A percentile compares a stretch with the other conserved stretches of the same genome.
Evolutionary conservation across 2,797 vertebrate species (phyloP).

Genomic region (Gymnoscopelus braueri): DNA sequence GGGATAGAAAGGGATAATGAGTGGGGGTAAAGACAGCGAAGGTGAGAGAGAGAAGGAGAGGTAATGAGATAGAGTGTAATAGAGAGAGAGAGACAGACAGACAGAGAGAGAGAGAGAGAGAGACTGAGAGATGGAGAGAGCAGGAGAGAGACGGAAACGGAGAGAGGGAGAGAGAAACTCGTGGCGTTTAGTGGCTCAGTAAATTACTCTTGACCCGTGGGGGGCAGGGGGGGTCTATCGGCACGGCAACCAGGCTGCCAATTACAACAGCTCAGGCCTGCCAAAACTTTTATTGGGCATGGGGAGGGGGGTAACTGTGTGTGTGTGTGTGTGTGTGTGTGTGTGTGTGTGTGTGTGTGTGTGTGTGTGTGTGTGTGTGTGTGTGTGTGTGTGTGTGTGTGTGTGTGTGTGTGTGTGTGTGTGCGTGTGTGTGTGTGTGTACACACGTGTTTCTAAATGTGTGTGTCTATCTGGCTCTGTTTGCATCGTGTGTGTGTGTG

Average conservation of each 20-base stretch:
- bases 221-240: constrained; percentile 78
- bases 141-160: neutral
- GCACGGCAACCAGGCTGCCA: constrained; percentile 81
- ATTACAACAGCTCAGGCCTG: constrained; percentile 82
- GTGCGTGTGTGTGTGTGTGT: neutral
- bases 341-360: constrained; percentile 4
- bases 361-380: neutral
- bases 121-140: neutral
- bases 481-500: no score
- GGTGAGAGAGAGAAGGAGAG: constrained; percentile 7
- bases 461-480: no score
- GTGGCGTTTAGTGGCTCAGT: constrained; percentile 83
- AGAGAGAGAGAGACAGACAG: constrained; percentile 42
- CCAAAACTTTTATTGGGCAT: constrained; percentile 83
- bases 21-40: neutral
- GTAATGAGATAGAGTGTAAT: constrained; percentile 9
- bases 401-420: neutral
- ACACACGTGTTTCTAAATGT: neutral
- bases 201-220: constrained; percentile 87
- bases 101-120: constrained; percentile 44
- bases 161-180: constrained; percentile 39
- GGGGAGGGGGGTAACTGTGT: constrained; percentile 58
- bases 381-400: constrained; percentile 5
- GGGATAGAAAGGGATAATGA: constrained; percentile 15
- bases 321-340: neutral